These are phyloP conservation scores for Falco concolor DNA, from an alignment of 2,797 vertebrate genomes.

Conservation along the genomic window DNA sequence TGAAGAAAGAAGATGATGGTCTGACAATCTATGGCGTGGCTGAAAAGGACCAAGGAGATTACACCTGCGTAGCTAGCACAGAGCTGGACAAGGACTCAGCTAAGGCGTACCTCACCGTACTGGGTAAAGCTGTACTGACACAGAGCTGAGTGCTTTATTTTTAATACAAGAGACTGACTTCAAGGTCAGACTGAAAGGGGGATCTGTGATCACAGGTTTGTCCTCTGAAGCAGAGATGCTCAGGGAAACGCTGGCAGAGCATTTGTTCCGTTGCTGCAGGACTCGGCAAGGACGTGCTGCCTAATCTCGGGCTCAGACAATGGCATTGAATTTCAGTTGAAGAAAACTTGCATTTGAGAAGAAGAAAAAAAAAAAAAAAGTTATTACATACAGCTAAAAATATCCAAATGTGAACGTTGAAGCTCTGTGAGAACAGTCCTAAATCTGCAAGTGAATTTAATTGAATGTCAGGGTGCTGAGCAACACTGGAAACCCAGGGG, in stretches of 20 bases:
- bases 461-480: background rate
- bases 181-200: background rate
- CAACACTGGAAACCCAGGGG: background rate
- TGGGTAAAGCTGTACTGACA: constrained; percentile 76
- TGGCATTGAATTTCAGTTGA: fast-evolving
- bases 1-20: constrained; percentile 86
- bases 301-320: background rate
- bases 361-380: background rate
- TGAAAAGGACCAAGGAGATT: constrained; percentile 89
- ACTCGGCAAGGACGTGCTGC: background rate
- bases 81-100: constrained; percentile 90
- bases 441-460: background rate
- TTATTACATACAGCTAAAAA: background rate
- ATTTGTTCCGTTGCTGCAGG: background rate
- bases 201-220: background rate
- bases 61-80: constrained; percentile 86
- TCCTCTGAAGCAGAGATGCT: background rate
- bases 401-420: background rate
- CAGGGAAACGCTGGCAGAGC: background rate
- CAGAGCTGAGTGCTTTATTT: background rate
- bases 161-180: background rate
- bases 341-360: background rate
- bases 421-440: background rate
- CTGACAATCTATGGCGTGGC: constrained; percentile 83
- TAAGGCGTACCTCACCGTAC: constrained; percentile 89